Base-by-base conservation (phyloP, 1,140 invertebrate genomes). In the Eumeta japonica region DNA sequence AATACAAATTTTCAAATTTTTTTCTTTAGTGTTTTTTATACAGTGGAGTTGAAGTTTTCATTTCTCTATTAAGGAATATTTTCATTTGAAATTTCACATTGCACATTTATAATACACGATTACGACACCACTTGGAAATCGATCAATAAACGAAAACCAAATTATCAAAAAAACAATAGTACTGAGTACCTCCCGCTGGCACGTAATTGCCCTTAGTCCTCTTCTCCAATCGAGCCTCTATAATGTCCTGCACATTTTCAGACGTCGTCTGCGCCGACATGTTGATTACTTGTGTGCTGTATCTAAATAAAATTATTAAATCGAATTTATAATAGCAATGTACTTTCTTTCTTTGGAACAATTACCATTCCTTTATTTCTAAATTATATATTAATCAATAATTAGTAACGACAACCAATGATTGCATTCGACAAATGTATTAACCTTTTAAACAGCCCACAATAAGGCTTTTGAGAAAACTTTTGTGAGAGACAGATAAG, bases 201-300 rank as follows among this genome's bases (percentile, higher is more conserved):
- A 87, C 81, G 63, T 84, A 91, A 33, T 87, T 80, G 2, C 84
- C 86, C 64, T 91, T 93, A 0, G 87, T 90, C 28, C 88, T 77
- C 73, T 92, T 92, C 63, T 93, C 88, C 1, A 91, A 70, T 35
- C 83, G 75, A 41, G 83, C 85, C 62, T 91, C 88, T 29, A 92
- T 87, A n/a, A 83, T 83, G 38, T 89, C 83, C 65, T 88, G 86
- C 0, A 88, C 71, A 35, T 89, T 88, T 28, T 80, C 79, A 0
- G 89, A 87, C 1, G 87, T 83, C 0, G 89, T 92, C 77, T 90
- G 68, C 2, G 88, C 89, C 1, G 89, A 92, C 83, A 92, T 89
- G 60, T 92, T 92, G 20, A 92, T 81, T 3, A 83, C 81, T 3
- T 92, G 76, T 1, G 84, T 54, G 28, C 75, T 80, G 58, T 86